Evolutionary conservation across 2,113 vertebrate species (phyloP).

Genomic region (Otus sunia): DNA sequence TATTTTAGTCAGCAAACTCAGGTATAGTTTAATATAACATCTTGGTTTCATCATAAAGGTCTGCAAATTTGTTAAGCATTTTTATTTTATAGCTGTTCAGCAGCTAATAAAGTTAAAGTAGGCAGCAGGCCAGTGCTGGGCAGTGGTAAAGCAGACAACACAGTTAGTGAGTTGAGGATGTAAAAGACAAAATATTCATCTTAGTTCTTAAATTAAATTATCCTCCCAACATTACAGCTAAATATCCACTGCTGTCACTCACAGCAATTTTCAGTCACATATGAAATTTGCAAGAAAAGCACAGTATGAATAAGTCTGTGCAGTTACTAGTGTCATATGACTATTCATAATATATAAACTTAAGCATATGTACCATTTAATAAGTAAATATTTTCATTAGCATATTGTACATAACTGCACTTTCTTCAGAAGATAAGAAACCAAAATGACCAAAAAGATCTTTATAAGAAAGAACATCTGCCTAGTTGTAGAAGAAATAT

Average conservation of each 20-base stretch:
- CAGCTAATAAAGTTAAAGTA: background rate
- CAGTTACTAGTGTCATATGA: background rate
- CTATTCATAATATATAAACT: background rate
- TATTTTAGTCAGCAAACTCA: background rate
- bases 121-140: background rate
- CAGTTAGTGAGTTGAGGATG: background rate
- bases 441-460: background rate
- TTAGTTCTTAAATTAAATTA: background rate
- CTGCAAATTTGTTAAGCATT: background rate
- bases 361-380: background rate
- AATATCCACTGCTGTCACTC: background rate
- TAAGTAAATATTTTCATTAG: background rate
- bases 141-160: background rate
- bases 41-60: background rate
- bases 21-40: background rate
- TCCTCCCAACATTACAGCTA: background rate
- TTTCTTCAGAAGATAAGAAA: background rate
- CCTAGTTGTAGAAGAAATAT: background rate
- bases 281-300: background rate
- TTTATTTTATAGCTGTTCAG: background rate
- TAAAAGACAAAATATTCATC: background rate
- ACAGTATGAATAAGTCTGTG: background rate
- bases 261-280: background rate
- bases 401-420: background rate
- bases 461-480: background rate